phyloP scores from a whole-genome alignment of 1,140 invertebrate species.

The Colletes latitarsis region DNA sequence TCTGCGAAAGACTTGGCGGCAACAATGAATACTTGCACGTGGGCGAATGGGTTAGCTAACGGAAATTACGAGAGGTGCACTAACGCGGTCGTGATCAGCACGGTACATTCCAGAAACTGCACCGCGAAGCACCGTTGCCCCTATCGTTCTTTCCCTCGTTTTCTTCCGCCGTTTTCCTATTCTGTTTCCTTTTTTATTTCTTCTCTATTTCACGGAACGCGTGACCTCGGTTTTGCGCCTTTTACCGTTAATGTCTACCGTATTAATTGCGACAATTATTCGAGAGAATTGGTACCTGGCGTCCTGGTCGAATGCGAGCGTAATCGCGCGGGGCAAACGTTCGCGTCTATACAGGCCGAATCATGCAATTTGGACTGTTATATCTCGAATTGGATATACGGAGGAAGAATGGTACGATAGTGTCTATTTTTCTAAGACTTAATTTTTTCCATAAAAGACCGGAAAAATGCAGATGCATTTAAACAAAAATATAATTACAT shows the following conservation, averaged over 20 bases:
- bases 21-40: constrained; percentile 30
- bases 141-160: constrained; percentile 8
- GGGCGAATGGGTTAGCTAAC: constrained; percentile 45
- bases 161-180: constrained; percentile 6
- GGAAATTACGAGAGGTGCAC: constrained; percentile 43
- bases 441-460: too few relatives aligned
- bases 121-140: constrained; percentile 26
- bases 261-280: constrained; percentile 57
- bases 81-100: constrained; percentile 26
- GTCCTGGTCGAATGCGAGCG: constrained; percentile 26
- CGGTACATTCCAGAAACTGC: constrained; percentile 49
- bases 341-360: constrained; percentile 17
- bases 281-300: constrained; percentile 28
- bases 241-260: constrained; percentile 34
- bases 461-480: too few relatives aligned
- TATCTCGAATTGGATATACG: too few relatives aligned
- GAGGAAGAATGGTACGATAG: too few relatives aligned
- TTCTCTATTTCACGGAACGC: neutral
- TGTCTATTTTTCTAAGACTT: too few relatives aligned
- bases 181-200: neutral
- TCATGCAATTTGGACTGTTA: too few relatives aligned
- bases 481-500: too few relatives aligned
- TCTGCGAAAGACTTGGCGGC: neutral
- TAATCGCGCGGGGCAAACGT: constrained; percentile 31
- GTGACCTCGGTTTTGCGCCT: neutral